A percentile compares a stretch with the other conserved stretches of the same genome.
These are phyloP conservation scores for Prionailurus viverrinus DNA, from an alignment of 2,113 vertebrate genomes.

Conservation along the genomic window DNA sequence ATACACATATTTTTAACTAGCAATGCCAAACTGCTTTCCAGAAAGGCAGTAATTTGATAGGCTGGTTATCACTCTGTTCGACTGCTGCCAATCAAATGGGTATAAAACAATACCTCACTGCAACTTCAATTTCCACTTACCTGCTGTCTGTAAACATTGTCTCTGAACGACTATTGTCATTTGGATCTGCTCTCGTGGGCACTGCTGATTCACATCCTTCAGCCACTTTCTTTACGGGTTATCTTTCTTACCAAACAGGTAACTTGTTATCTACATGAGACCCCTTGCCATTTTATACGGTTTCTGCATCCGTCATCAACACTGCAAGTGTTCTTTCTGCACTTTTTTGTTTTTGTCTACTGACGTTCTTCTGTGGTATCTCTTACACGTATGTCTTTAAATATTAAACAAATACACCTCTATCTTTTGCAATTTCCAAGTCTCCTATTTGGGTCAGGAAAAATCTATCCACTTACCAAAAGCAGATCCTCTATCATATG, in stretches of 20 bases:
- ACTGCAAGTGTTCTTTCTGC: not conserved
- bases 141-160: not conserved
- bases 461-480: constrained; percentile 92
- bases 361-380: not conserved
- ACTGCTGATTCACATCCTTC: not conserved
- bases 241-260: not conserved
- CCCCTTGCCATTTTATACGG: not conserved
- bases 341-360: not conserved
- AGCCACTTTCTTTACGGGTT: not conserved
- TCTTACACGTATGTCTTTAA: not conserved
- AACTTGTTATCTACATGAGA: not conserved
- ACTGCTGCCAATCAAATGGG: not conserved
- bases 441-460: constrained; percentile 8
- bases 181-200: not conserved
- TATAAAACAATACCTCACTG: not conserved
- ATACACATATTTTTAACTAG: no score
- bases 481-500: constrained; percentile 96
- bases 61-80: not conserved
- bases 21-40: not conserved
- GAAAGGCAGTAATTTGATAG: not conserved
- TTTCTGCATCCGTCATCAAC: not conserved
- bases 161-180: not conserved
- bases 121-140: not conserved
- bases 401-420: not conserved
- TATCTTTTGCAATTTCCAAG: not conserved